A percentile compares a stretch with the other conserved stretches of the same genome.
Evolutionary conservation across 2,888 invertebrate genomes (phyloP).

Genomic region (Ypsolopha sequella): DNA sequence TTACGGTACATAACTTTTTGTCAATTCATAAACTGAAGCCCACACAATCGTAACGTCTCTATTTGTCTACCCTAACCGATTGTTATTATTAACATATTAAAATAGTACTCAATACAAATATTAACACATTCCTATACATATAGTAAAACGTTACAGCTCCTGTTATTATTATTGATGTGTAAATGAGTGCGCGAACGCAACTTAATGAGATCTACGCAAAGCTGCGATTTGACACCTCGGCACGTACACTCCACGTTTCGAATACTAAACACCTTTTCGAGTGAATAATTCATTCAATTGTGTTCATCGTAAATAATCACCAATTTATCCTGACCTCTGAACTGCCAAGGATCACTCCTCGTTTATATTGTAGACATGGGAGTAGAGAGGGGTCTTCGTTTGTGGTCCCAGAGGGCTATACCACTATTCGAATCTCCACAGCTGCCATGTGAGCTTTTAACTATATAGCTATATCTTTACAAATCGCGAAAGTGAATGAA

Average conservation of each 20-base stretch:
- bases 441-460: neutral
- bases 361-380: neutral
- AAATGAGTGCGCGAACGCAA: constrained; percentile 2
- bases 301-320: constrained; percentile 19
- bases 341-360: neutral
- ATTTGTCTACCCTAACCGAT: too few relatives aligned
- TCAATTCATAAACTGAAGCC: too few relatives aligned
- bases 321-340: constrained; percentile 14
- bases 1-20: neutral
- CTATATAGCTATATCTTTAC: constrained; percentile 11
- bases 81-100: too few relatives aligned
- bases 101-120: too few relatives aligned
- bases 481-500: constrained; percentile 16
- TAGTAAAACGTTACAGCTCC: neutral
- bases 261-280: constrained; percentile 31
- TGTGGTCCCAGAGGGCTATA: neutral
- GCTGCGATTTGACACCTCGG: constrained; percentile 10
- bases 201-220: constrained; percentile 3
- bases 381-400: neutral
- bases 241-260: constrained; percentile 23
- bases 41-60: too few relatives aligned
- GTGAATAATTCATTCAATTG: constrained; percentile 33
- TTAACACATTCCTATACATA: too few relatives aligned
- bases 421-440: constrained; percentile 1
- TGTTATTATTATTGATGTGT: neutral